Evolutionary conservation across 2,888 invertebrate genomes (phyloP), one percentile per base, ranked within the genome.

Genomic region (Gari tellinella): DNA sequence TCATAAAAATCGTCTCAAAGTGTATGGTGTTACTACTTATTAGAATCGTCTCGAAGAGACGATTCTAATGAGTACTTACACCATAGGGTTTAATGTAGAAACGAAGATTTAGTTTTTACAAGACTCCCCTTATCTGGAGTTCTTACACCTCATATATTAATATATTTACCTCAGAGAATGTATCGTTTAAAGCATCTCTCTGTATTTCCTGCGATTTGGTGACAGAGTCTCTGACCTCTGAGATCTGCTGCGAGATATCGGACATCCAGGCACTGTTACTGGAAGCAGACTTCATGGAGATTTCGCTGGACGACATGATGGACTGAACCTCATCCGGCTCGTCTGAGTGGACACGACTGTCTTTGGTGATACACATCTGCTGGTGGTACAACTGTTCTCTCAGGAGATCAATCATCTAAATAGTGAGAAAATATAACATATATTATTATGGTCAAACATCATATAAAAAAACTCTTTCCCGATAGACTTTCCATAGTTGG

Each of bases 321-420:
- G 58, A 55, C 49, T 63, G 68, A 10, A 60, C 58, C 8, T 80
- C 74, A 8, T 78, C 67, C 8, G 68, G 60, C 14, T 83, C 82
- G 15, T 81, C 79, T 2, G 76, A 75, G 15, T 68, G 72, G 38
- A 66, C 46, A 17, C 60, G 46, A 23, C 76, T 49, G 41, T 73
- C 75, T 7, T 65, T 57, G 14, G 48, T 43, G 3, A 67, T 65
- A 49, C 82, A 72, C 38, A 89, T 67, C 58, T 87, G 85, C 43
- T 85, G 83, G 53, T 89, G 89, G 66, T 85, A 89, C 19, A 87
- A 64, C 64, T 90, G 90, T 65, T 90, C 90, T 53, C 86, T 79
- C 38, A 90, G 75, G 14, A 90, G 58, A 25, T 88, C 86, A 8
- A 87, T 88, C 84, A 88, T 83, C 90, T 90, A 77, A n/a, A n/a